phyloP scores from a whole-genome alignment of 2,888 invertebrate species.

The Sinohyriopsis cumingii region DNA sequence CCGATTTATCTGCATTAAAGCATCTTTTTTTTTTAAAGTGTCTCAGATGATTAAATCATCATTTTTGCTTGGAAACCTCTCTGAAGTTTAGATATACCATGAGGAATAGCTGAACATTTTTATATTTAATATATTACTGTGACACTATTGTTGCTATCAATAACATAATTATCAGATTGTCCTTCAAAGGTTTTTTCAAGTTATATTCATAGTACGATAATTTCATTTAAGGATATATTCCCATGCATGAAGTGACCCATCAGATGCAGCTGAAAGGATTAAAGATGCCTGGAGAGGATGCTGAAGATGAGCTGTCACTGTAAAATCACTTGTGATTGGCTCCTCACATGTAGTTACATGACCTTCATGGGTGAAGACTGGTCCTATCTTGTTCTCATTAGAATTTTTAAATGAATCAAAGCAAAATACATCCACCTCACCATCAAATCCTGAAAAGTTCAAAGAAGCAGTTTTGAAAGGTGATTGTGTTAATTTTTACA shows the following conservation, averaged over 20 bases:
- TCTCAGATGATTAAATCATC: too few species aligned
- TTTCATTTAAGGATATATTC: constrained; percentile 14
- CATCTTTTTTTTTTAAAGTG: too few species aligned
- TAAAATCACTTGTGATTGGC: constrained; percentile 4
- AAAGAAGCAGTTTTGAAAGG: too few species aligned
- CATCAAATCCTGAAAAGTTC: constrained; percentile 39
- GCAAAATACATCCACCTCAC: constrained; percentile 33
- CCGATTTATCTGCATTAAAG: too few species aligned
- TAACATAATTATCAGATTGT: too few species aligned
- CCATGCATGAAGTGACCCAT: constrained; percentile 51
- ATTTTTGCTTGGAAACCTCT: too few species aligned
- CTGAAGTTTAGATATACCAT: too few species aligned
- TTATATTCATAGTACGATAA: too few species aligned
- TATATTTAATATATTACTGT: too few species aligned
- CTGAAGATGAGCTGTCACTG: constrained; percentile 35
- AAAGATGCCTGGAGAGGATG: constrained; percentile 37
- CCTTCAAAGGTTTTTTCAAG: too few species aligned
- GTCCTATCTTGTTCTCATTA: constrained; percentile 12
- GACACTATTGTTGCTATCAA: constrained; percentile 8
- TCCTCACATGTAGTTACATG: constrained; percentile 37
- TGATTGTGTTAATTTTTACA: too few species aligned
- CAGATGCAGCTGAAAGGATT: constrained; percentile 40
- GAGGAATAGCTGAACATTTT: too few species aligned
- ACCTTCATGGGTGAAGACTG: constrained; percentile 47
- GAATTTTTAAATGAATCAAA: neutral